Conservation (phyloP, 2,888 invertebrate genomes). For the Netelia inedita region DNA sequence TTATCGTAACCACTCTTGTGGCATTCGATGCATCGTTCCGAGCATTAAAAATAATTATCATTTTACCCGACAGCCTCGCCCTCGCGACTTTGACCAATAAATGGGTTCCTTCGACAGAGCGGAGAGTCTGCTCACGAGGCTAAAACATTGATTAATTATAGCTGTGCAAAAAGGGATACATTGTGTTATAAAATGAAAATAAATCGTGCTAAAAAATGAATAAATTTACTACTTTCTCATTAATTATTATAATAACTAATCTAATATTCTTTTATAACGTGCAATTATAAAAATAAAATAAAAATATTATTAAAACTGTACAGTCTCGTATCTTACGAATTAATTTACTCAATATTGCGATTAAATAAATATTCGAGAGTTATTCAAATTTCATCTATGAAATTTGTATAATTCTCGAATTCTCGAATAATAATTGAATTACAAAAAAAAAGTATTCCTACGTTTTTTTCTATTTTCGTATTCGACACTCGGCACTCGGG, state of each 20-base stretch:
- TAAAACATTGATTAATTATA: not conserved
- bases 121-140: not conserved
- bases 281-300: too few relatives aligned
- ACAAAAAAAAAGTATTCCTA: not conserved
- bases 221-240: too few relatives aligned
- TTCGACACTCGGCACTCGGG: too few relatives aligned
- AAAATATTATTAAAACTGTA: too few relatives aligned
- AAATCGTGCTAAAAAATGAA: too few relatives aligned
- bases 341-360: too few relatives aligned
- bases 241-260: too few relatives aligned
- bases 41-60: constrained; percentile 61
- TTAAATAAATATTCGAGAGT: too few relatives aligned
- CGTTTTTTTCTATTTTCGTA: not conserved
- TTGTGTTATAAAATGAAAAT: too few relatives aligned
- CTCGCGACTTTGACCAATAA: constrained; percentile 37
- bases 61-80: constrained; percentile 15
- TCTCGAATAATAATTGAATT: not conserved
- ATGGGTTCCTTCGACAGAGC: constrained; percentile 1
- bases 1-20: constrained; percentile 31
- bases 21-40: constrained; percentile 27
- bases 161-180: too few relatives aligned
- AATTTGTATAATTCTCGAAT: not conserved
- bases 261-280: too few relatives aligned
- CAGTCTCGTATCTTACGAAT: too few relatives aligned
- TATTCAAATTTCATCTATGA: not conserved